A percentile compares a stretch with the other conserved stretches of the same genome.
Evolutionary conservation across 1,140 invertebrate genomes (phyloP).

Genomic region (Caerostris extrusa): DNA sequence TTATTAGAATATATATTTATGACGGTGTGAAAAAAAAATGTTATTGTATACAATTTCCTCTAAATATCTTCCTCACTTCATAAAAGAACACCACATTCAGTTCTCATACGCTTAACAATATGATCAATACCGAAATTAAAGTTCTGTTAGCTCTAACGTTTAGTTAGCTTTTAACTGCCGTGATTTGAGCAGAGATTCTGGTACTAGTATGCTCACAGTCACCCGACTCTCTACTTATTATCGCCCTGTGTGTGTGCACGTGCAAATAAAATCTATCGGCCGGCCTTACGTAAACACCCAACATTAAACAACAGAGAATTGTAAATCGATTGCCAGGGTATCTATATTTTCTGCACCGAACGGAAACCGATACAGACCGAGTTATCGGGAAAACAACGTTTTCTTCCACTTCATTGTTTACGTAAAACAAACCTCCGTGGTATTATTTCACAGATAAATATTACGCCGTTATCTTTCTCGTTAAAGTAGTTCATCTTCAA

Average conservation of each 20-base stretch:
- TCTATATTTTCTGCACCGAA: conserved; percentile 48
- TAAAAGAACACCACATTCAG: too few species aligned
- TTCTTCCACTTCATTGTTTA: conserved; percentile 52
- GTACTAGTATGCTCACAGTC: background rate
- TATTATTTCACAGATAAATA: conserved; percentile 26
- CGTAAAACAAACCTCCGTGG: background rate
- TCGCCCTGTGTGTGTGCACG: background rate
- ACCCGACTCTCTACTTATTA: conserved; percentile 4
- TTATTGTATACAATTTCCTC: too few species aligned
- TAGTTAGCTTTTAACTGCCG: background rate
- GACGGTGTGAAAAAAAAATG: too few species aligned
- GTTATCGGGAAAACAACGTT: conserved; percentile 60
- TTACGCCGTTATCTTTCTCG: background rate
- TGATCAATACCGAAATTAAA: background rate
- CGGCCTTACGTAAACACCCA: conserved; percentile 1
- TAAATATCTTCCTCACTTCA: too few species aligned
- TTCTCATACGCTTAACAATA: too few species aligned
- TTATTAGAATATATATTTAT: too few species aligned
- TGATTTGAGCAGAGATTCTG: background rate
- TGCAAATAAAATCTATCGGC: conserved; percentile 6
- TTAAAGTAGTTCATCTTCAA: background rate
- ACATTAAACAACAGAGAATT: conserved; percentile 16
- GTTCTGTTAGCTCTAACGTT: background rate
- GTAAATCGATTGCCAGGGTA: conserved; percentile 37
- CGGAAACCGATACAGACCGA: conserved; percentile 43